phyloP scores from a whole-genome alignment of 2,113 vertebrate species.

The Rousettus leschenaultii region DNA sequence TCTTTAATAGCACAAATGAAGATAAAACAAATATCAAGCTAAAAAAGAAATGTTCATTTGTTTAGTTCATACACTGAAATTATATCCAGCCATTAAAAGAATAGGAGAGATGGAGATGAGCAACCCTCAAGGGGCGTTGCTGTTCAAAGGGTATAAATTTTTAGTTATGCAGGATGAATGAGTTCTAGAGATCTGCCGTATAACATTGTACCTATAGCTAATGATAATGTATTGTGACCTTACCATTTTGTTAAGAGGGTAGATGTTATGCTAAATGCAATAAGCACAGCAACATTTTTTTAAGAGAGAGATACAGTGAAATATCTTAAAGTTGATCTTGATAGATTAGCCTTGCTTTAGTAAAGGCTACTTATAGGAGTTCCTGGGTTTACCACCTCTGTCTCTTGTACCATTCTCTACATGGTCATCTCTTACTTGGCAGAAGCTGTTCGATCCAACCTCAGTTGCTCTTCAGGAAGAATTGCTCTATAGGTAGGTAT shows the following conservation, averaged over 20 bases:
- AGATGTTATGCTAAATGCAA: background rate
- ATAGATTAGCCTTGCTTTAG: background rate
- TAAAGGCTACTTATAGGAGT: background rate
- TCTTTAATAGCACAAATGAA: background rate
- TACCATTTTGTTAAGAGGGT: background rate
- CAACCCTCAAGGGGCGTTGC: background rate
- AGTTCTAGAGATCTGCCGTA: background rate
- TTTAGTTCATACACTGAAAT: background rate
- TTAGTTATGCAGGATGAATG: background rate
- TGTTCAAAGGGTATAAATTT: background rate
- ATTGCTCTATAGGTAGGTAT: background rate
- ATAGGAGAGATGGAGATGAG: background rate
- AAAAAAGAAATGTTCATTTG: background rate
- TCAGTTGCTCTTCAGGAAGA: background rate
- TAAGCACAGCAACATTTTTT: background rate
- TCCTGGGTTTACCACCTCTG: background rate
- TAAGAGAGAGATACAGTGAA: background rate
- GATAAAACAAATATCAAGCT: background rate
- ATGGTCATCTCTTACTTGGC: background rate
- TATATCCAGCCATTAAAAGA: background rate
- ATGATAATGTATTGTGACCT: background rate
- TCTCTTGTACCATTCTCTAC: background rate
- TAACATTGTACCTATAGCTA: background rate
- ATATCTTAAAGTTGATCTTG: background rate
- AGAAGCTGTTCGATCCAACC: background rate